Conservation (phyloP, 2,888 invertebrate species). For the Machimus rusticus region DNA sequence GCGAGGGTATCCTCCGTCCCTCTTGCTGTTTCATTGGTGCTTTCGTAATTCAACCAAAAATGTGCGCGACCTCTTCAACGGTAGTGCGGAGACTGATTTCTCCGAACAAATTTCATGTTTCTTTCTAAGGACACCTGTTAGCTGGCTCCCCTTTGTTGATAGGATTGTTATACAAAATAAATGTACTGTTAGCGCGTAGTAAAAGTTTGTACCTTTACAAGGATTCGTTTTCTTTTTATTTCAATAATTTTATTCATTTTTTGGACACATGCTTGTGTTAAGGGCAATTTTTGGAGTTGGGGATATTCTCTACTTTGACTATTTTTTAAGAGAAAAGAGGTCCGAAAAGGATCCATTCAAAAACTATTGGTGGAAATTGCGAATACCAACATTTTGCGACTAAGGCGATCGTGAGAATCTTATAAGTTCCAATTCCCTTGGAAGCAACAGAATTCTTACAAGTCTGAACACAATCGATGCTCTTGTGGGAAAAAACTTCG, state of each 20-base stretch:
- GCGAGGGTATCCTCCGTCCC: neutral
- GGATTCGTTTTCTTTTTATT: neutral
- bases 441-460: too few species aligned
- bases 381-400: too few species aligned
- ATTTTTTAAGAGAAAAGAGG: too few species aligned
- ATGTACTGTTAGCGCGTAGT: slow-evolving; percentile 44
- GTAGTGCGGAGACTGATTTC: neutral
- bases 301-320: too few species aligned
- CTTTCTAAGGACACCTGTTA: neutral
- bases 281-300: neutral
- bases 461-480: too few species aligned
- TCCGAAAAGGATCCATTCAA: too few species aligned
- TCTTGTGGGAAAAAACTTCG: too few species aligned
- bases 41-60: slow-evolving; percentile 11
- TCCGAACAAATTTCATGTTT: slow-evolving; percentile 11
- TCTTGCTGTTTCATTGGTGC: neutral
- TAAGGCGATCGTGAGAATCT: too few species aligned
- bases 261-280: neutral
- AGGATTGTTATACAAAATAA: neutral
- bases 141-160: neutral
- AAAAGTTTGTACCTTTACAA: slow-evolving; percentile 47
- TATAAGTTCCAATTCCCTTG: too few species aligned
- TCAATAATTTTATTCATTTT: neutral
- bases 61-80: neutral
- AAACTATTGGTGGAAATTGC: too few species aligned